A percentile compares a stretch with the other conserved stretches of the same genome.
Evolutionary conservation across 1,140 invertebrate species (phyloP).

Genomic region (Drosophila lini): DNA sequence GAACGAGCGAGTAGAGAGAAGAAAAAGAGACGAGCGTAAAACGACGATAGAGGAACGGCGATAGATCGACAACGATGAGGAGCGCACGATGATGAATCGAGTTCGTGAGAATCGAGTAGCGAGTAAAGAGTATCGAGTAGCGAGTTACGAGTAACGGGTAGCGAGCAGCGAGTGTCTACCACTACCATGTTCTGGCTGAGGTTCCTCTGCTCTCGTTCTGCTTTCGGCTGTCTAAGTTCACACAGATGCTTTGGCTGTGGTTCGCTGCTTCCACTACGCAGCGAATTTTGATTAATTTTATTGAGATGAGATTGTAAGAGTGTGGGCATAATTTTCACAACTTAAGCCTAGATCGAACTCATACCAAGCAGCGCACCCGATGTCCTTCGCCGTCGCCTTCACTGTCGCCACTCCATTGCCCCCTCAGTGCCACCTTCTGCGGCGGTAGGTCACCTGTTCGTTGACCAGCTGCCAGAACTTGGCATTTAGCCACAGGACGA

Average conservation of each 20-base stretch:
- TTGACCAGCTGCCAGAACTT: conserved; percentile 77
- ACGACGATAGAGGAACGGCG: conserved; percentile 51
- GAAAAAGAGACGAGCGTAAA: conserved; percentile 47
- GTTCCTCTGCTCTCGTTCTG: conserved; percentile 27
- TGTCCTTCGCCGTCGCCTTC: conserved; percentile 12
- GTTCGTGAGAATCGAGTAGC: conserved; percentile 37
- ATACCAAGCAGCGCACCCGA: conserved; percentile 50
- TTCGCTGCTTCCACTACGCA: conserved; percentile 56
- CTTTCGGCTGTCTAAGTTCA: conserved; percentile 24
- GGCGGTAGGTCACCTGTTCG: conserved; percentile 60
- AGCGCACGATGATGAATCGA: conserved; percentile 53
- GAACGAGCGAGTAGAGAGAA: conserved; percentile 57
- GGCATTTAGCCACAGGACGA: conserved; percentile 72
- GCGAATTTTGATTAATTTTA: conserved; percentile 71
- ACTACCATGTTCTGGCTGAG: conserved; percentile 29
- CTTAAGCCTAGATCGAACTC: conserved; percentile 68
- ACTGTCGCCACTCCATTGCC: conserved; percentile 1
- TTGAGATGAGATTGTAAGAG: conserved; percentile 61
- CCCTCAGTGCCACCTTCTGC: conserved; percentile 59
- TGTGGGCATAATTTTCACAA: conserved; percentile 63
- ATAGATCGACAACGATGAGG: conserved; percentile 48
- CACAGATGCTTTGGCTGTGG: conserved; percentile 39
- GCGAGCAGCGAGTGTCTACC: conserved; percentile 9
- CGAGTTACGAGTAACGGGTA: conserved; percentile 1
- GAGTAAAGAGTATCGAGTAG: conserved; percentile 23